A percentile compares a stretch with the other conserved stretches of the same genome.
Conservation (phyloP, 2,113 vertebrate genomes). For the Poeciliopsis retropinna region DNA sequence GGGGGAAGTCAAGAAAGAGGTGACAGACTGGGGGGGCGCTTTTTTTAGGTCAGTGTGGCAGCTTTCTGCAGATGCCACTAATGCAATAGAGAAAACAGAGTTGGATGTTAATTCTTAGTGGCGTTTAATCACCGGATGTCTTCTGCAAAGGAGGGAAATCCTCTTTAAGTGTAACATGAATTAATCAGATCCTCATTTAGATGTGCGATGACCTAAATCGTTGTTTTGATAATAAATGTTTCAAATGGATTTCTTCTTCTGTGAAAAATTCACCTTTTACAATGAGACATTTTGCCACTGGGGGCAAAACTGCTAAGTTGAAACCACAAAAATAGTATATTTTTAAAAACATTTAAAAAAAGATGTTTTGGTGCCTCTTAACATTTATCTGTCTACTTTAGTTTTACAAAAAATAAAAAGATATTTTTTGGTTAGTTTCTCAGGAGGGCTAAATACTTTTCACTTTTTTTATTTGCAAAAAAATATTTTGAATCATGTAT, state of each 20-base stretch:
- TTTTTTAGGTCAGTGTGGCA: slow-evolving; percentile 28
- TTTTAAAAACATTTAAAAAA: no score
- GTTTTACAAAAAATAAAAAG: no score
- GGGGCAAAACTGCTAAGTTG: no score
- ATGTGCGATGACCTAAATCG: slow-evolving; percentile 35
- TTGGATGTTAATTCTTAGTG: neutral
- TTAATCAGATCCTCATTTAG: neutral
- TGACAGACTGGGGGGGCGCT: neutral
- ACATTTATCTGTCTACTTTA: no score
- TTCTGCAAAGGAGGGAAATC: neutral
- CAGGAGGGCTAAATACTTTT: no score
- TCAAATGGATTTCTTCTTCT: slow-evolving; percentile 7
- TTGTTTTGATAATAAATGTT: slow-evolving; percentile 12
- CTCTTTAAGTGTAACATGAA: neutral
- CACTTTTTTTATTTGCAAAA: no score
- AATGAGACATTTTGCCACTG: neutral
- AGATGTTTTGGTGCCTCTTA: no score
- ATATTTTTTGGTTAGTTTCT: no score
- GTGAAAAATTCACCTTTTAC: no score
- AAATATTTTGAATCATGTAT: no score
- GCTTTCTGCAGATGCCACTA: neutral
- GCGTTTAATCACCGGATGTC: neutral
- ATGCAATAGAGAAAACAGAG: neutral
- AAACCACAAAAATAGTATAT: no score
- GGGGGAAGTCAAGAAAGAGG: slow-evolving; percentile 1